Evolutionary conservation across 2,113 vertebrate species (phyloP).

Genomic region (Tautogolabrus adspersus): DNA sequence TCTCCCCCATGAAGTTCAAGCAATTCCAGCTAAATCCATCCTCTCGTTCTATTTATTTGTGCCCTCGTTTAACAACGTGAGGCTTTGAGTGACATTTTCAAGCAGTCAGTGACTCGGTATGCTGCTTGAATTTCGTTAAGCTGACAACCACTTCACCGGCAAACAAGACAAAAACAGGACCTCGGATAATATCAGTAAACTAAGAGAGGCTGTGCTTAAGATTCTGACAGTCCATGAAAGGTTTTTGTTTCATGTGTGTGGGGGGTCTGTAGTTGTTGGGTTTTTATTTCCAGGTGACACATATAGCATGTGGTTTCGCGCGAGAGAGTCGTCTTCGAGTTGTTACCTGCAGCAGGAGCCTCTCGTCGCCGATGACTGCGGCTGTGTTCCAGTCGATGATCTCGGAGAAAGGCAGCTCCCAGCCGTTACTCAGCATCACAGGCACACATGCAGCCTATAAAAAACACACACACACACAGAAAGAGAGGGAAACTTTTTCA

Average conservation of each 20-base stretch:
- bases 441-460: slow-evolving; percentile 82
- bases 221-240: neutral
- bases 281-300: slow-evolving; percentile 6
- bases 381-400: slow-evolving; percentile 86
- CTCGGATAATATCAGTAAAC: neutral
- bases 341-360: slow-evolving; percentile 84
- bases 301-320: neutral
- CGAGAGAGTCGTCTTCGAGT: neutral
- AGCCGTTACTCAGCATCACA: slow-evolving; percentile 86
- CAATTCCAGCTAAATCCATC: slow-evolving; percentile 50
- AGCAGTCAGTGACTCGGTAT: slow-evolving; percentile 29
- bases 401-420: slow-evolving; percentile 86
- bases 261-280: neutral
- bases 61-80: slow-evolving; percentile 30
- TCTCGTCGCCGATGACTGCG: slow-evolving; percentile 85
- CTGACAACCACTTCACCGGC: neutral
- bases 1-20: slow-evolving; percentile 43
- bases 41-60: slow-evolving; percentile 54
- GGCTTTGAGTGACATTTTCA: slow-evolving; percentile 38
- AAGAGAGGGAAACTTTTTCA: neutral
- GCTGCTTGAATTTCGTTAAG: slow-evolving; percentile 8
- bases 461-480: slow-evolving; percentile 13
- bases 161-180: slow-evolving; percentile 21
- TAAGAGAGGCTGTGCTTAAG: neutral
- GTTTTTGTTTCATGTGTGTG: neutral